phyloP scores from a whole-genome alignment of 2,113 vertebrate genomes.

The Siniperca knerii region DNA sequence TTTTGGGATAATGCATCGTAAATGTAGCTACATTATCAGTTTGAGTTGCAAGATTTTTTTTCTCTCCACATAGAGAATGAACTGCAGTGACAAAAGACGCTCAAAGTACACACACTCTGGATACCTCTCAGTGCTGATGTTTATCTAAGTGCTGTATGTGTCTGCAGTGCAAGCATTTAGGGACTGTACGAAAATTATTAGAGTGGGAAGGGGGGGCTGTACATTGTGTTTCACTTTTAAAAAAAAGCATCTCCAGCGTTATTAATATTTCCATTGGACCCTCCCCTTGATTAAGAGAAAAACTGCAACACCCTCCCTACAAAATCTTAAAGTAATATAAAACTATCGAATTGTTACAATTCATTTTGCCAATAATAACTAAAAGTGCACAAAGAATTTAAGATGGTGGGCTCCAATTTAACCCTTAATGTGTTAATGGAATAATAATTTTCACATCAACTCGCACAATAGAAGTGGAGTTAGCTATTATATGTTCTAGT shows the following conservation, averaged over 20 bases:
- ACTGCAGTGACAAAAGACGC: slow-evolving; percentile 35
- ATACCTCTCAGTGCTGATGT: slow-evolving; percentile 41
- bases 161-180: slow-evolving; percentile 54
- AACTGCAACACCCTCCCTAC: neutral
- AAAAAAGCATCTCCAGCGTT: neutral
- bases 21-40: slow-evolving; percentile 25
- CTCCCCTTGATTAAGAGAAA: too few species aligned
- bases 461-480: neutral
- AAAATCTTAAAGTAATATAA: neutral
- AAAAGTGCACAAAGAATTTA: neutral
- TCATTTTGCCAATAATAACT: neutral
- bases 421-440: neutral
- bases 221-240: neutral
- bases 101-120: neutral
- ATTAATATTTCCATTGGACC: neutral
- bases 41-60: neutral
- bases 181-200: neutral
- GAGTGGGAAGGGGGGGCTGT: too few species aligned
- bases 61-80: slow-evolving; percentile 18
- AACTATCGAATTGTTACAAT: neutral
- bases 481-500: too few species aligned
- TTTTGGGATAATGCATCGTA: slow-evolving; percentile 14
- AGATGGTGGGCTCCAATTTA: neutral
- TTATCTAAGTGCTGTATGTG: slow-evolving; percentile 30
- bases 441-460: neutral